phyloP scores from a whole-genome alignment of 2,888 invertebrate genomes.

The Zelleria hepariella region DNA sequence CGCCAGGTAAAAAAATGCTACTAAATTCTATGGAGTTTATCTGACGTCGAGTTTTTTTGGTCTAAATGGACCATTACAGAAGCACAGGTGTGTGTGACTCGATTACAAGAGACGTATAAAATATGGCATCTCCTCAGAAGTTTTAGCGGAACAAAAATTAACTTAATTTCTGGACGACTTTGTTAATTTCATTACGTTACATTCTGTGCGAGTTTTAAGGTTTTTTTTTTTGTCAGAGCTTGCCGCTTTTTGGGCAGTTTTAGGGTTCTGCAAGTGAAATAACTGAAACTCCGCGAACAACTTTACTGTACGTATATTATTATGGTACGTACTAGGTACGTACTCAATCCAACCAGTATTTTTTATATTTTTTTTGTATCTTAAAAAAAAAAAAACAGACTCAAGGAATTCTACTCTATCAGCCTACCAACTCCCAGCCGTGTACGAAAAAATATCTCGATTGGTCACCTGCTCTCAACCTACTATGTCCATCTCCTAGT shows the following conservation, averaged over 20 bases:
- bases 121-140: slow-evolving; percentile 17
- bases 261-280: neutral
- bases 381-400: no score
- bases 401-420: no score
- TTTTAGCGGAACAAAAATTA: slow-evolving; percentile 17
- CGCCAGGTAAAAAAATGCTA: no score
- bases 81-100: slow-evolving; percentile 14
- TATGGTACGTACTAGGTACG: no score
- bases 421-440: no score
- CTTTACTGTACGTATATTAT: no score
- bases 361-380: neutral
- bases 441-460: no score
- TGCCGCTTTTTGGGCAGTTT: neutral
- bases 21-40: no score
- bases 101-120: slow-evolving; percentile 17
- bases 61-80: neutral
- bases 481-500: no score
- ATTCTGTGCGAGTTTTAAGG: neutral
- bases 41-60: neutral
- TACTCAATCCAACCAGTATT: no score
- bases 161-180: slow-evolving; percentile 22
- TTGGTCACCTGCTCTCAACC: no score
- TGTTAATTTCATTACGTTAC: slow-evolving; percentile 23
- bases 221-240: neutral
- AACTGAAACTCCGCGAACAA: no score